These are phyloP conservation scores for Apostichopus leukothele DNA, from an alignment of 53 echinoderm and acorn worm species.

Conservation along the genomic window DNA sequence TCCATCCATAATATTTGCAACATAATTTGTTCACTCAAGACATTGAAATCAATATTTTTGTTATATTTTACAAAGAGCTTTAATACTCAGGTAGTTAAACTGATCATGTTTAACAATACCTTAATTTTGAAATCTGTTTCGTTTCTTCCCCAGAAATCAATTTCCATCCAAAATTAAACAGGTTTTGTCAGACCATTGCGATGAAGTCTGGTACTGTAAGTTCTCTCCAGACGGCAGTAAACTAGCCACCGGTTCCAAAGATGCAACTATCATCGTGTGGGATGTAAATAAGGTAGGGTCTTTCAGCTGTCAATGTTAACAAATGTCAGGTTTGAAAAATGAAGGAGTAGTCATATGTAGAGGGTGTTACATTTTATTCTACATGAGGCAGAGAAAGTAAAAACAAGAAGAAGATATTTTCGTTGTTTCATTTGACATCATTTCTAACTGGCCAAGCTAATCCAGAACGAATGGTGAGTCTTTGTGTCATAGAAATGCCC, in stretches of 20 bases:
- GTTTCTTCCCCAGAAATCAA: slow-evolving; percentile 64
- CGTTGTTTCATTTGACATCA: no score
- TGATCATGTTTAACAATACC: no score
- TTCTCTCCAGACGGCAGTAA: slow-evolving; percentile 97
- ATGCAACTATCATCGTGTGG: slow-evolving; percentile 96
- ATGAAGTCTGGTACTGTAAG: slow-evolving; percentile 97
- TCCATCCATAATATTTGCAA: not conserved
- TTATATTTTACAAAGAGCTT: no score
- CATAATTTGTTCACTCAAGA: no score
- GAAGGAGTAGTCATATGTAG: not conserved
- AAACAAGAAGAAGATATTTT: no score
- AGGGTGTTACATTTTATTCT: no score
- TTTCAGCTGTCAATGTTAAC: not conserved
- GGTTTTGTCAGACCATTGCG: slow-evolving; percentile 91
- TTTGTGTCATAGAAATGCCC: no score
- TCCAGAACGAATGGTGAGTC: no score
- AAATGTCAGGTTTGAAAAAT: not conserved
- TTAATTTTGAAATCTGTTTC: not conserved
- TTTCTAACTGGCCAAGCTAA: no score
- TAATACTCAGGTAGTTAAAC: no score
- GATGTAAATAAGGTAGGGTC: slow-evolving; percentile 86
- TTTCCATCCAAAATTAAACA: slow-evolving; percentile 96
- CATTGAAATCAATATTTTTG: no score
- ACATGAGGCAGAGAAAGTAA: no score
- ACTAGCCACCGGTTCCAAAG: slow-evolving; percentile 98